Evolutionary conservation across 2,113 vertebrate species (phyloP), one percentile per base, ranked within the genome.

Genomic region (Cololabis saira): DNA sequence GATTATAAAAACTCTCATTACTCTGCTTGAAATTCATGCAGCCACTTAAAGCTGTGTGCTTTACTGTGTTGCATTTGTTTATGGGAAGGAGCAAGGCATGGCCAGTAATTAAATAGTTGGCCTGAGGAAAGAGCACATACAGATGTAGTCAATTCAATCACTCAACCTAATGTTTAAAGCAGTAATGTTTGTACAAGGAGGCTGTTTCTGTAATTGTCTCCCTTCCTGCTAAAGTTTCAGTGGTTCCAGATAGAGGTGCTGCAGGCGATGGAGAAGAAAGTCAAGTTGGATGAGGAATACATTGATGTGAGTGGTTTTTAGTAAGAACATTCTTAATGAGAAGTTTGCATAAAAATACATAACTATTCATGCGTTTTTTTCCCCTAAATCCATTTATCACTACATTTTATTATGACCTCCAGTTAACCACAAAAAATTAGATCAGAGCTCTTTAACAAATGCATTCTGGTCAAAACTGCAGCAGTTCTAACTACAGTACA

Each of bases 221-320:
- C 52, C 7, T 30, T 61, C 5, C 9, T 65, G 56, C 76, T 80
- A 0, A 82, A 99, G 98, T 96, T 98, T 69, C 90, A 94, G 82
- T 98, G 95, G 7, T 97, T 99, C 87, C 96, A 98, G 0, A 72
- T 94, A 7, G 97, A 98, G 47, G 92, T 98, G 65, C 78, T 99
- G 59, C 96, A 97, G 85, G 95, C 96, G 65, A 95, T 99, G 95
- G 96, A 97, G 82, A 96, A 97, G 89, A 99, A 99, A 63, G 92
- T 94, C 57, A 96, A 96, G 80, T 75, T 98, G 89, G 97, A 99
- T 12, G 92, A 96, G 81, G 95, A 99, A 85, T 99, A 98, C 70
- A 98, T 99, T 59, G 93, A 93, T 9, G 97, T 98, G 80, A 95
- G 95, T 89, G 30, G 9, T 22, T 7, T 42, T 22, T 18, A 16